Base-by-base conservation (phyloP, 2,888 invertebrate genomes). In the Strigamia transsilvanica region DNA sequence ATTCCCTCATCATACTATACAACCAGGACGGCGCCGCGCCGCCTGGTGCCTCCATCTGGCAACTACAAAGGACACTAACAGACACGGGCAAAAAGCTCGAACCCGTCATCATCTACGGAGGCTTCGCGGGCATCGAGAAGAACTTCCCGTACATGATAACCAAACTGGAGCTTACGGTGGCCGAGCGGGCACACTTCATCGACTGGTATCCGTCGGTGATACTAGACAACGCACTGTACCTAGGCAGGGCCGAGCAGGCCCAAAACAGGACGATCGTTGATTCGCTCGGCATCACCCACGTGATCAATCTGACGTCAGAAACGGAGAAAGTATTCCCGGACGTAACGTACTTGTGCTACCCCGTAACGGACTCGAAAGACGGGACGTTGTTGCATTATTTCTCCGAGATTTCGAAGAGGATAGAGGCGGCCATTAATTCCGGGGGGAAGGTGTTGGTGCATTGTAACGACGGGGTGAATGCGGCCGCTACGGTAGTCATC, bases 171-270 rank as follows among this genome's bases (percentile, higher is more conserved):
- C 32, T 83, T 41, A 81, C 80, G 3, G 46, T 82, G 13, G 84
- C 79, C 9, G 82, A 84, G 46, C 66, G 85, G 21, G 81, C 83
- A 78, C 80, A 83, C 34, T 82, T 81, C 46, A 46, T 86, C 73
- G 83, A 84, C 15, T 86, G 86, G 85, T 87, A 85, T 82, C 87
- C 87, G 5, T 86, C 86, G 13, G 84, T 86, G 41, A 85, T 87
- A n/a, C 41, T 86, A 15, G 86, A 86, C 2, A 84, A 84, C 27
- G 80, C 84, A 82, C 84, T 87, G 80, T 87, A 86, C 84, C 83
- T 86, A 46, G 87, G 87, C 15, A 83, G 86, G 6, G 85, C 85
- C 1, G 86, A 87, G 38, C 87, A 87, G 83, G 87, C 87, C 2
- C 83, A 85, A 0, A 85, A 86, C 82, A 83, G 84, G 6, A 81